Evolutionary conservation across 2,113 vertebrate species (phyloP), one percentile per base, ranked within the genome.

Genomic region (Eublepharis macularius): DNA sequence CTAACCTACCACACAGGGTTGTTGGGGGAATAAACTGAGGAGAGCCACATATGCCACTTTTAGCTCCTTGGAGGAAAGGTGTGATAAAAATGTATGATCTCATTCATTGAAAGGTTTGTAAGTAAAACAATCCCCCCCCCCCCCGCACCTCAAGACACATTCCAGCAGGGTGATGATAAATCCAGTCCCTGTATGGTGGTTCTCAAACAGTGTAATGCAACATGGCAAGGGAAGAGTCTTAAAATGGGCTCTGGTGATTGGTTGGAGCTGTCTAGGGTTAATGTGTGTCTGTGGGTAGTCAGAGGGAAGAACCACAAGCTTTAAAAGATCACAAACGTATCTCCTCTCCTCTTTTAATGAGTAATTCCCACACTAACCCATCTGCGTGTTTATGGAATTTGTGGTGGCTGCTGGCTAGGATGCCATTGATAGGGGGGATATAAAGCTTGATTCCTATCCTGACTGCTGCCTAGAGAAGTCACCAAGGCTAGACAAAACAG

Each of bases 131-230:
- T 5, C n/a, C 45, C n/a, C 75, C n/a, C n/a, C n/a, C n/a, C n/a
- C n/a, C n/a, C n/a, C n/a, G n/a, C n/a, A n/a, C n/a, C n/a, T n/a
- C n/a, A n/a, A n/a, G n/a, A n/a, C n/a, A n/a, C n/a, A n/a, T 77
- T 51, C 72, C 60, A 81, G 80, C 72, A 32, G 0, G 2, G 0
- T 0, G 1, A 24, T 32, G 47, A 60, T 57, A 73, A 73, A 73
- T 47, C 24, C 0, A 0, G 1, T 51, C 87, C 49, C 13, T 76
- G 41, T 0, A 1, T 51, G 21, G 2, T 69, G 87, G 73, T 74
- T 85, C 45, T 65, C n/a, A 72, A 32, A 54, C 34, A 0, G 0
- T 24, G 74, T 1, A 1, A 0, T n/a, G 2, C 0, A 0, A 4
- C 43, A 24, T 41, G 32, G 13, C 29, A 43, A 34, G 32, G 19